Base-by-base conservation (phyloP, 1,140 invertebrate genomes). In the Whitmania pigra region DNA sequence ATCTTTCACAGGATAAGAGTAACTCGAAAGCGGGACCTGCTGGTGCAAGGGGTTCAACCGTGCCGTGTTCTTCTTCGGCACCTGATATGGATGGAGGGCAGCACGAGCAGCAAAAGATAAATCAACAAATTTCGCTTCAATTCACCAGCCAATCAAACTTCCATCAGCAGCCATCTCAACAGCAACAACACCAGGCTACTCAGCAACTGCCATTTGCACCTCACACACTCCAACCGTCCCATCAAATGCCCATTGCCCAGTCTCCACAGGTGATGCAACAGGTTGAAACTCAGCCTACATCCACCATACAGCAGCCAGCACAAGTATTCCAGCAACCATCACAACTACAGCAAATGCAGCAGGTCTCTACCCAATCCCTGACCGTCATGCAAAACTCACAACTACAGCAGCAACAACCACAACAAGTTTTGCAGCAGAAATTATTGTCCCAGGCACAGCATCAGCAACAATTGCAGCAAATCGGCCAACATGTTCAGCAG, bases 401-500 rank as follows among this genome's bases (percentile, higher is more conserved):
- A 36, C 67, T 40, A 2, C 67, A 69, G 43, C 67, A 69, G 40
- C 67, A 69, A 18, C 67, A 68, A 20, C 67, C n/a, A 4, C 67
- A 5, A 69, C 67, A 69, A 69, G 22, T 40, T 11, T 36, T 40
- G 43, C 67, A 36, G 11, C 25, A 40, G 43, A 25, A 69, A 31
- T 36, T 27, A 31, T 36, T 27, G 43, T 18, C 29, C 11, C 67
- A 31, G 18, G 15, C 29, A 13, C 67, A 27, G 43, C 67, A 69
- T 27, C 67, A 69, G 40, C 67, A 69, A 36, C 67, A 69, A 31
- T 36, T 27, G 22, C 67, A 69, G n/a, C 67, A 5, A 18, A 11
- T 31, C 22, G 22, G 29, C 1, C 57, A 22, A 7, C 4, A 63
- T 0, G 6, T 25, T 20, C 95, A 99, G 82, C 93, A 98, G 82